Conservation (phyloP, 2,113 vertebrate genomes). For the Danio rerio region GRCz12tu NC_133183.1:13515001-13515500, state of each 20-base stretch:
- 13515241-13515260: neutral
- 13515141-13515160: conserved; percentile 52
- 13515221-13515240: conserved; percentile 11
- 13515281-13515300: neutral
- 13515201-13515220: conserved; percentile 40
- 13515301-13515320: neutral
- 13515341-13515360: conserved; percentile 4
- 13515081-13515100: conserved; percentile 56
- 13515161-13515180: conserved; percentile 41
- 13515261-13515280: conserved; percentile 7
- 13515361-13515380: neutral
- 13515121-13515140: conserved; percentile 57
- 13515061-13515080: conserved; percentile 47
- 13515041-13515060: conserved; percentile 67
- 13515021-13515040: conserved; percentile 53
- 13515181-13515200: conserved; percentile 60
- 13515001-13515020: conserved; percentile 61
- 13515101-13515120: conserved; percentile 41
- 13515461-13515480: neutral
- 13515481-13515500: conserved; percentile 17
- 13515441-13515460: conserved; percentile 13
- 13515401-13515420: conserved; percentile 27
- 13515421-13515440: conserved; percentile 34
- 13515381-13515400: neutral
- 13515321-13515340: conserved; percentile 18